phyloP scores from a whole-genome alignment of 2,113 vertebrate genomes.

The Glareola pratincola region DNA sequence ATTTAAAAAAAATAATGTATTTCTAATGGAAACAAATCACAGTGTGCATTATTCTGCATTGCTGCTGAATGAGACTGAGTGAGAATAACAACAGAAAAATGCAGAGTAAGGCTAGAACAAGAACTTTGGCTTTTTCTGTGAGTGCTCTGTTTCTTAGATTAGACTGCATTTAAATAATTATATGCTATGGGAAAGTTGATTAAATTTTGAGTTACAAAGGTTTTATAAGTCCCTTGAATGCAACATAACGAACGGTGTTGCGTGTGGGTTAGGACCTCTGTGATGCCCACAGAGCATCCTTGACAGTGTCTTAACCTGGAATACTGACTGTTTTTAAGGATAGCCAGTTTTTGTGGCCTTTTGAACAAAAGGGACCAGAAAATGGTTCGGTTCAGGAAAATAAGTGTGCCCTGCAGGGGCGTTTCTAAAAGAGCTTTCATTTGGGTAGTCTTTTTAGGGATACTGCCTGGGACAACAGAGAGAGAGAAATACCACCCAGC shows the following conservation, averaged over 20 bases:
- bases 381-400: background rate
- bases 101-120: background rate
- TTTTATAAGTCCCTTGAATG: background rate
- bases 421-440: too few species aligned
- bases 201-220: background rate
- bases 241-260: background rate
- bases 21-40: background rate
- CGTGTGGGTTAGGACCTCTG: background rate
- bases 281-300: background rate
- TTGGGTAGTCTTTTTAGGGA: too few species aligned
- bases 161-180: background rate
- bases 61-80: background rate
- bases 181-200: background rate
- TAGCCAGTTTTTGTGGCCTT: background rate
- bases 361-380: background rate
- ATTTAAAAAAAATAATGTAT: background rate
- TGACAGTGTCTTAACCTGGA: background rate
- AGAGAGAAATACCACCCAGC: background rate
- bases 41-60: background rate
- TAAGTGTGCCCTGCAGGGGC: background rate
- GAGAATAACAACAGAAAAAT: background rate
- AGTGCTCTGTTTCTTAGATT: background rate
- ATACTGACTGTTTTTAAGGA: background rate
- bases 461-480: background rate
- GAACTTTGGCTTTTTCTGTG: background rate